These are phyloP conservation scores for Nanger granti DNA, from an alignment of 2,113 vertebrate genomes.

Conservation along the genomic window DNA sequence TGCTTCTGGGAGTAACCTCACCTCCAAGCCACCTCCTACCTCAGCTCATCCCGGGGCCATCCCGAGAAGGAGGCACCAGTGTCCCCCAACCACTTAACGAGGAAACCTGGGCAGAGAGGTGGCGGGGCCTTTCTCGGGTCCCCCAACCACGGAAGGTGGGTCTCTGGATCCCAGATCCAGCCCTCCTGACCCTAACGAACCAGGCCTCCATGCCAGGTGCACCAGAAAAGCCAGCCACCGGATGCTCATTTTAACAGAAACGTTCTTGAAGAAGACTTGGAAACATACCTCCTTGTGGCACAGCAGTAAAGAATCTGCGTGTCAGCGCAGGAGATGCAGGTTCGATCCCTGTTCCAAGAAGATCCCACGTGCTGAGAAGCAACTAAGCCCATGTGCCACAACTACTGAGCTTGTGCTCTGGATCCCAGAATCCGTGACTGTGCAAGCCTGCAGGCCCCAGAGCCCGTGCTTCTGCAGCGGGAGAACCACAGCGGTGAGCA, in stretches of 20 bases:
- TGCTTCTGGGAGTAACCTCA: not conserved
- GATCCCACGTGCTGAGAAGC: not conserved
- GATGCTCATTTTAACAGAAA: not conserved
- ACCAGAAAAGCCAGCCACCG: not conserved
- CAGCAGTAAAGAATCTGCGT: rapidly evolving
- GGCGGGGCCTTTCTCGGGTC: not conserved
- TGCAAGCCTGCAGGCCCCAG: not conserved
- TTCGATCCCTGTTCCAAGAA: not conserved
- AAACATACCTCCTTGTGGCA: not conserved
- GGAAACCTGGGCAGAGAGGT: not conserved
- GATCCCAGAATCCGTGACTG: not conserved
- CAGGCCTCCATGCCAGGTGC: not conserved
- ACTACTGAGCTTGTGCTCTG: not conserved
- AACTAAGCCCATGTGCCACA: not conserved
- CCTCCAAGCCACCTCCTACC: not conserved
- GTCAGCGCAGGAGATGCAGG: not conserved
- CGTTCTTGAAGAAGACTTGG: not conserved
- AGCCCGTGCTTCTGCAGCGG: not conserved
- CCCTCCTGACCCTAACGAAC: rapidly evolving
- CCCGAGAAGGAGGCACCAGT: not conserved
- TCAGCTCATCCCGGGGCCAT: not conserved
- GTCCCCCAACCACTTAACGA: not conserved
- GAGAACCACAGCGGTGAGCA: not conserved
- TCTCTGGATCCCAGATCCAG: not conserved
- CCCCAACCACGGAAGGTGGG: not conserved